Conservation (phyloP, 2,113 vertebrate genomes). For the Cyprinodon tularosa region DNA sequence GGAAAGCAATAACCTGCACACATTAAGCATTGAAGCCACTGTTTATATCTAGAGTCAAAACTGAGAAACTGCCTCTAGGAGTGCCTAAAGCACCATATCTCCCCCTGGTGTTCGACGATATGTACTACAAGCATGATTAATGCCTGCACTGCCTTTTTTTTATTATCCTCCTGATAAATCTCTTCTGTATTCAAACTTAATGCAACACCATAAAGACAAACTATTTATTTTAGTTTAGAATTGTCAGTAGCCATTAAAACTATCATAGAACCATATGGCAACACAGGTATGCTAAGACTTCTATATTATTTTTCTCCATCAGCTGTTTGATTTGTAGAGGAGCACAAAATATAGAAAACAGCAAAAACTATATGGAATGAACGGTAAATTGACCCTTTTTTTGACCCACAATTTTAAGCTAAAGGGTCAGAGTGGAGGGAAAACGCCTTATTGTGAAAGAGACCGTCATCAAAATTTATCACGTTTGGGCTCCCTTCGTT, state of each 20-base stretch:
- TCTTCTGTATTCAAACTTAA: slow-evolving; percentile 1
- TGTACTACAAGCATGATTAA: slow-evolving; percentile 29
- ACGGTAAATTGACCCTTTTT: not conserved
- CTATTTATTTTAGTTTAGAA: not conserved
- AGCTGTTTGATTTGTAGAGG: too few relatives aligned
- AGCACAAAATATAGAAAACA: too few relatives aligned
- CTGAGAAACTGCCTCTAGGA: not conserved
- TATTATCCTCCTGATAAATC: not conserved
- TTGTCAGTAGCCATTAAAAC: not conserved
- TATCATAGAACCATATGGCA: too few relatives aligned
- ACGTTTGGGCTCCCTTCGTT: not conserved
- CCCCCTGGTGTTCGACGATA: slow-evolving; percentile 59
- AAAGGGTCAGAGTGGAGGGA: too few relatives aligned
- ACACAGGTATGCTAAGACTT: too few relatives aligned
- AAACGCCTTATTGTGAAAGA: not conserved
- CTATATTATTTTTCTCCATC: too few relatives aligned
- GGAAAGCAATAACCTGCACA: not conserved
- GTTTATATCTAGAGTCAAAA: not conserved
- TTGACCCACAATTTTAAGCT: not conserved
- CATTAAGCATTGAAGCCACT: not conserved
- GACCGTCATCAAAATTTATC: not conserved
- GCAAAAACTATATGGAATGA: too few relatives aligned
- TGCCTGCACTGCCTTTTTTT: not conserved
- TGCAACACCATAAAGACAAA: not conserved
- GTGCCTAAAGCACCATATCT: slow-evolving; percentile 39